phyloP scores from a whole-genome alignment of 2,888 invertebrate species.

The Isotomurus palustris region DNA sequence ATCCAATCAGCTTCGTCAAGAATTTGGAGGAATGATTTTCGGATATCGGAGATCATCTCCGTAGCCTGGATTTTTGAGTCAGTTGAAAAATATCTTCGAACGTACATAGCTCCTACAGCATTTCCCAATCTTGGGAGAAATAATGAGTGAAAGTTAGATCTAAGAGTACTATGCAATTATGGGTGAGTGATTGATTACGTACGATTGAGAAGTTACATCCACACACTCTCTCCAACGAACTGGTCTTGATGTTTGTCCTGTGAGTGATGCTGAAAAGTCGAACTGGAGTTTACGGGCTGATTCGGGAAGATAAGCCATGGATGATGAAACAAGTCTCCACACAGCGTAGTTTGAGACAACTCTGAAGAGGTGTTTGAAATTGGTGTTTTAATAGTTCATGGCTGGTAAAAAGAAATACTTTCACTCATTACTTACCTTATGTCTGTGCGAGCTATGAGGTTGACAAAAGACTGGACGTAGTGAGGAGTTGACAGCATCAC shows the following conservation, averaged over 20 bases:
- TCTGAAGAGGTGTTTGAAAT: slow-evolving; percentile 51
- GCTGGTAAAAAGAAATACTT: background rate
- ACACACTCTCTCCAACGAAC: slow-evolving; percentile 88
- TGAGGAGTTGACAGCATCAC: slow-evolving; percentile 79
- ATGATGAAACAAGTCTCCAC: slow-evolving; percentile 78
- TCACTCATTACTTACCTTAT: slow-evolving; percentile 52
- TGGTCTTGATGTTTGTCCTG: slow-evolving; percentile 75
- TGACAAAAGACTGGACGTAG: slow-evolving; percentile 68
- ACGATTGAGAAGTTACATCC: slow-evolving; percentile 54
- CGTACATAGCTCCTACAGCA: slow-evolving; percentile 70
- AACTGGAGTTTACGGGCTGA: slow-evolving; percentile 70
- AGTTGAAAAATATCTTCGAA: slow-evolving; percentile 78
- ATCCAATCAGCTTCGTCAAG: slow-evolving; percentile 79
- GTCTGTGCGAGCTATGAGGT: slow-evolving; percentile 56
- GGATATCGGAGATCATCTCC: slow-evolving; percentile 81
- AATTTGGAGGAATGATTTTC: slow-evolving; percentile 73
- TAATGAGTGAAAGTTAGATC: background rate
- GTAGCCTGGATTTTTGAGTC: slow-evolving; percentile 74
- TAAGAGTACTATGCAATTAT: background rate
- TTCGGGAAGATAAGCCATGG: slow-evolving; percentile 67
- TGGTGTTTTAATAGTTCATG: background rate
- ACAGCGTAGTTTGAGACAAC: slow-evolving; percentile 82
- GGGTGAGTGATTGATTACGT: background rate
- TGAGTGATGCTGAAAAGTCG: slow-evolving; percentile 70
- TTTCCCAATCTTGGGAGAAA: slow-evolving; percentile 49